Conservation (phyloP, 2,797 vertebrate species). For the Gadopsis marmoratus region DNA sequence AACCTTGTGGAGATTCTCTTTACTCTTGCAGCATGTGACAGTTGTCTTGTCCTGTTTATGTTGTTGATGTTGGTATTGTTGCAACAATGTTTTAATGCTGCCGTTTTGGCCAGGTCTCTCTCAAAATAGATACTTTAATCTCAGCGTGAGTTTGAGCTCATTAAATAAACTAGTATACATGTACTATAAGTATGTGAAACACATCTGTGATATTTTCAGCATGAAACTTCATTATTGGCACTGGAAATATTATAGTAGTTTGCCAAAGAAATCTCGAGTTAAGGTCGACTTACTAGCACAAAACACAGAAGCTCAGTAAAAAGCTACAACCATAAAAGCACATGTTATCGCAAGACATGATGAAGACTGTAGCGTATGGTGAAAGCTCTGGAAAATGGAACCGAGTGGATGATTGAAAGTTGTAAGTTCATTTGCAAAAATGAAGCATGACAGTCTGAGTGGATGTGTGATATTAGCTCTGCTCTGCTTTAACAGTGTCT, state of each 20-base stretch:
- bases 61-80: background rate
- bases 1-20: background rate
- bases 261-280: background rate
- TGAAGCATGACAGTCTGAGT: background rate
- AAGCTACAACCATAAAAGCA: background rate
- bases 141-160: background rate
- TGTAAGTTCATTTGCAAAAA: conserved; percentile 1
- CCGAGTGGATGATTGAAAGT: too few relatives aligned
- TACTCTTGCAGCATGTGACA: background rate
- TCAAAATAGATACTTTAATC: background rate
- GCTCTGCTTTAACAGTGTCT: background rate
- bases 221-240: background rate
- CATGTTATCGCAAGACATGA: background rate
- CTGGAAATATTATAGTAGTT: background rate
- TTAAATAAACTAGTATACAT: background rate
- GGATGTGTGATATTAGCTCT: background rate
- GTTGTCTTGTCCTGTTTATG: background rate
- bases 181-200: background rate
- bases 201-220: background rate
- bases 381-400: too few relatives aligned
- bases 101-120: background rate
- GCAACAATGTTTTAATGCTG: background rate
- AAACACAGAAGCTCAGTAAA: background rate
- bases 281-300: background rate
- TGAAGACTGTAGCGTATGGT: background rate